phyloP scores from a whole-genome alignment of 2,888 invertebrate species.

The Epicampocera succincta region DNA sequence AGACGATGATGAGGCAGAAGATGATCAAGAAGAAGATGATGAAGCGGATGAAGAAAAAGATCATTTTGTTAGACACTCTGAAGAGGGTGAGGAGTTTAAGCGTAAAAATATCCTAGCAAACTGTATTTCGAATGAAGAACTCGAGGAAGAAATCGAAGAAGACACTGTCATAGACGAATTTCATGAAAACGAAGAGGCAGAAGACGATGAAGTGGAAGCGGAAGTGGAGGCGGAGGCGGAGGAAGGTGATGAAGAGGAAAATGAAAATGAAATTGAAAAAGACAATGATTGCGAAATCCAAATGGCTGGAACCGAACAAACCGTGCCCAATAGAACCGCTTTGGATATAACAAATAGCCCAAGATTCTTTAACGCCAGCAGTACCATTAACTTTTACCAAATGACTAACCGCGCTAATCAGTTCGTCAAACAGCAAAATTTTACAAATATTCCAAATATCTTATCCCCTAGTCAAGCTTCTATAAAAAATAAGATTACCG shows the following conservation, averaged over 20 bases:
- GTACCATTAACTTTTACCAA: slow-evolving; percentile 53
- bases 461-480: slow-evolving; percentile 43
- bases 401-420: slow-evolving; percentile 46
- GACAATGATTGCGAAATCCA: slow-evolving; percentile 28
- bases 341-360: slow-evolving; percentile 27
- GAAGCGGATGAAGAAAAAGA: slow-evolving; percentile 21
- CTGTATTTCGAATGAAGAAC: slow-evolving; percentile 39
- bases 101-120: slow-evolving; percentile 11
- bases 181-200: slow-evolving; percentile 44
- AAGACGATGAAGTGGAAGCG: slow-evolving; percentile 23
- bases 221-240: slow-evolving; percentile 53
- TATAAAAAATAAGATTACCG: slow-evolving; percentile 40
- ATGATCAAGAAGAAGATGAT: slow-evolving; percentile 21
- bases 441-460: slow-evolving; percentile 48
- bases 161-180: slow-evolving; percentile 39
- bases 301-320: slow-evolving; percentile 37
- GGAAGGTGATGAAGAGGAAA: slow-evolving; percentile 48
- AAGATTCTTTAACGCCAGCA: slow-evolving; percentile 32
- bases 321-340: slow-evolving; percentile 60
- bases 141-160: slow-evolving; percentile 36
- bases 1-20: slow-evolving; percentile 36
- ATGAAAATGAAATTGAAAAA: slow-evolving; percentile 22
- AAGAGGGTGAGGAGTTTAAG: slow-evolving; percentile 32
- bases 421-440: slow-evolving; percentile 43
- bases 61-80: background rate